Base-by-base conservation (phyloP, 2,797 vertebrate species). In the Poeciliopsis presidionis region DNA sequence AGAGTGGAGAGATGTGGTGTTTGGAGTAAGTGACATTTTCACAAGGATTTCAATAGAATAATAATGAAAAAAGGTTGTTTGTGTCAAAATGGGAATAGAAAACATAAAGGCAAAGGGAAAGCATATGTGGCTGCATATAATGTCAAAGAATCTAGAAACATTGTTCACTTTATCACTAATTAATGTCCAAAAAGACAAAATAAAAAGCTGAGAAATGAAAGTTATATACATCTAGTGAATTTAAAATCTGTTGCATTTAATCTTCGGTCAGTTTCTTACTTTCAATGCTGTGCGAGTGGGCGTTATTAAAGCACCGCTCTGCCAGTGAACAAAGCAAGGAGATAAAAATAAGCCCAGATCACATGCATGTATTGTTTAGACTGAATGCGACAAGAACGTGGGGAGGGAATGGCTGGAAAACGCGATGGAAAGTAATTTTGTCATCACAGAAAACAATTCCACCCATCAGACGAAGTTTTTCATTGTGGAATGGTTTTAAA, bases 1-100 rank as follows among this genome's bases (percentile, higher is more conserved):
- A 39, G 25, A 22, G 73, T 67, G 46, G 74, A 5, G 69, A 80
- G 59, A 65, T 65, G 36, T 39, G 20, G 63, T 67, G 36, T 67
- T 67, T 67, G 20, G 36, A 67, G 36, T 67, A 41, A 9, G 47
- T 41, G 63, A 67, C 36, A 25, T 41, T 36, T 67, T 43, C 39
- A 25, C 22, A 43, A 39, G 63, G 36, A 65, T 41, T 65, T 65
- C 36, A 63, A 39, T 39, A 39, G 20, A 30, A 39, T 65, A 20
- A 30, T 43, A 43, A 41, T 41, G 39, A 22, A 65, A 65, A 65
- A 65, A 4, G 16, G 1, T 8, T 20, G 20, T 39, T 67, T 39
- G 63, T 41, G 63, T 67, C 63, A 67, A 67, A 67, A 67, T 25
- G 6, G 36, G 33, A 67, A 25, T 12, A 41, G 0, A 67, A 39